Conservation (phyloP, 92 coral and sea anemone species). For the Actinernus sp. region DNA sequence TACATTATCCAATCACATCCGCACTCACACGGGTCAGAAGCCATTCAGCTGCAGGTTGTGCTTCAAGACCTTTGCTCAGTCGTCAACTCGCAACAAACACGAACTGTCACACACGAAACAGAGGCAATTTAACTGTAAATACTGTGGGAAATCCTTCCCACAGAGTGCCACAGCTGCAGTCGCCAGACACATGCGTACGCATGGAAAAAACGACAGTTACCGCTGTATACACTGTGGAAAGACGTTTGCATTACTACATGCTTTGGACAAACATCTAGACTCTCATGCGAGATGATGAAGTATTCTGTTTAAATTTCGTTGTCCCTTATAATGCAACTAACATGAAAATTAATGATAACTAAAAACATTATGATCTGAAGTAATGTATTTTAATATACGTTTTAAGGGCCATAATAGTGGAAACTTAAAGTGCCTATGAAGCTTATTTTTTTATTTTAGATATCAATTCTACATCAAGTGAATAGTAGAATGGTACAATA, state of each 20-base stretch:
- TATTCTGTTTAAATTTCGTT: no score
- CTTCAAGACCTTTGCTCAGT: constrained; percentile 64
- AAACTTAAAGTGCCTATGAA: no score
- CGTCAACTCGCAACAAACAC: constrained; percentile 75
- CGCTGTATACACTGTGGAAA: constrained; percentile 64
- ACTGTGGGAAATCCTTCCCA: constrained; percentile 62
- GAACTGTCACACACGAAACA: constrained; percentile 77
- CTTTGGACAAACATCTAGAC: constrained; percentile 67
- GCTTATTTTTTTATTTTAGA: no score
- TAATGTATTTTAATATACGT: no score
- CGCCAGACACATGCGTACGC: constrained; percentile 67
- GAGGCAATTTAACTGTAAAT: constrained; percentile 63
- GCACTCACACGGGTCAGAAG: constrained; percentile 74
- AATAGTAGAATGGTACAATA: no score
- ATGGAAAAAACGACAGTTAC: constrained; percentile 53
- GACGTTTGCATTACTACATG: constrained; percentile 62
- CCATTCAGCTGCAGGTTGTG: constrained; percentile 63
- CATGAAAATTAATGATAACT: no score
- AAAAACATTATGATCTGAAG: no score
- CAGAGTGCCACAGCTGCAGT: constrained; percentile 59
- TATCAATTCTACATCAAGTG: no score
- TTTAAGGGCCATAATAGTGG: no score
- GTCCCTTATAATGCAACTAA: no score
- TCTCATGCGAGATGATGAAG: constrained; percentile 32
- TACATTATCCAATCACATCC: constrained; percentile 67